These are phyloP conservation scores for Gracilinanus agilis DNA, from an alignment of 2,113 vertebrate genomes.

Conservation along the genomic window DNA sequence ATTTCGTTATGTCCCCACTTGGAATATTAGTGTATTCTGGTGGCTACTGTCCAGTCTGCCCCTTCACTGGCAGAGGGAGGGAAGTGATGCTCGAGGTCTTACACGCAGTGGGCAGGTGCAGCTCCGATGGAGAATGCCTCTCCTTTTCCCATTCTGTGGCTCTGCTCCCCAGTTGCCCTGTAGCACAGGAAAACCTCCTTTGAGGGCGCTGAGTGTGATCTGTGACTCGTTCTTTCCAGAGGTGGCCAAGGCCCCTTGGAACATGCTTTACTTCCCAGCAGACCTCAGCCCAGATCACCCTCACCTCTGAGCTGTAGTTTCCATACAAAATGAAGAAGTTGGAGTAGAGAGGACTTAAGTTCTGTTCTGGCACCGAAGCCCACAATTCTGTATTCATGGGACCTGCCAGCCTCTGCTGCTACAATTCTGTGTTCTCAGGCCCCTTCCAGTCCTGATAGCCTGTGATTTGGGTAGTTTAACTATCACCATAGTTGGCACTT, in stretches of 20 bases:
- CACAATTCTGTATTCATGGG: not conserved
- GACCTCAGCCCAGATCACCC: not conserved
- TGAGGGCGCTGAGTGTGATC: not conserved
- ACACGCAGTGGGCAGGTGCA: not conserved
- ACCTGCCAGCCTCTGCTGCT: not conserved
- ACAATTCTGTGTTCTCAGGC: not conserved
- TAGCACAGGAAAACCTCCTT: not conserved
- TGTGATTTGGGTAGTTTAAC: not conserved
- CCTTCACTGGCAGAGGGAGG: not conserved
- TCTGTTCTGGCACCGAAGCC: not conserved
- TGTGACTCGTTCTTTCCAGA: not conserved
- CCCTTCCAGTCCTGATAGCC: not conserved
- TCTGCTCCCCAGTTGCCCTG: not conserved
- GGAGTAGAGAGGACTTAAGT: not conserved
- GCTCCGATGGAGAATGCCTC: not conserved
- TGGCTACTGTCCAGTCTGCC: no score
- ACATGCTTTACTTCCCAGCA: not conserved
- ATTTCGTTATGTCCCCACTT: not conserved
- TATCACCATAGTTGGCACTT: not conserved
- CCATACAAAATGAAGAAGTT: no score
- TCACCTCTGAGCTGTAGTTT: not conserved
- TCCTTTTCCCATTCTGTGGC: not conserved
- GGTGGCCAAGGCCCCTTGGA: not conserved
- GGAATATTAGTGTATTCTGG: not conserved
- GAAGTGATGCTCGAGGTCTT: not conserved